A percentile compares a stretch with the other conserved stretches of the same genome.
Evolutionary conservation across 2,888 invertebrate species (phyloP).

Genomic region (Archips crataeganus): DNA sequence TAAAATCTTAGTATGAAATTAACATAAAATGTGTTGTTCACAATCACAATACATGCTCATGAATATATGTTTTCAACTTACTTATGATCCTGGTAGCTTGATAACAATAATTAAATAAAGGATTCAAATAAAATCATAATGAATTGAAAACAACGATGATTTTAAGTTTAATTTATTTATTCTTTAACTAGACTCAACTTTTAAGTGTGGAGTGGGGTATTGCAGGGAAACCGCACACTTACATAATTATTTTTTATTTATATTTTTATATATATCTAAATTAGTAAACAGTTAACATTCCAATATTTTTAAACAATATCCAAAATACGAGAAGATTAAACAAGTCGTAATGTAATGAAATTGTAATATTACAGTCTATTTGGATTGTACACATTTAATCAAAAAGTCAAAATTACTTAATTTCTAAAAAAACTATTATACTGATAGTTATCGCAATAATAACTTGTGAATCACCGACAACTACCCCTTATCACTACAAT

Average conservation of each 20-base stretch:
- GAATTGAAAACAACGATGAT: constrained; percentile 42
- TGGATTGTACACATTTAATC: constrained; percentile 81
- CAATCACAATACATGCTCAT: constrained; percentile 13
- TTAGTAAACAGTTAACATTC: constrained; percentile 80
- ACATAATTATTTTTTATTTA: constrained; percentile 51
- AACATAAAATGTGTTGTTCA: constrained; percentile 5
- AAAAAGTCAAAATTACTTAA: constrained; percentile 77
- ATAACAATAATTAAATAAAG: constrained; percentile 1
- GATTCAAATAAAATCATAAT: constrained; percentile 37
- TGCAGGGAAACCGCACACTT: constrained; percentile 75
- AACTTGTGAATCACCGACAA: constrained; percentile 59
- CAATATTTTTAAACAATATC: constrained; percentile 73
- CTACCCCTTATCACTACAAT: constrained; percentile 44
- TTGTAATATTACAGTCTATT: constrained; percentile 80
- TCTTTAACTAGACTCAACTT: constrained; percentile 77
- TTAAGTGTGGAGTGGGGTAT: constrained; percentile 69
- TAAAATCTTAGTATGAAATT: background rate
- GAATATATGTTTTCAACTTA: constrained; percentile 46
- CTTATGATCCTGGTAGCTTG: constrained; percentile 69
- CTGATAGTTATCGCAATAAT: constrained; percentile 74
- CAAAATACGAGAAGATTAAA: constrained; percentile 54
- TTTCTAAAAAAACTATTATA: constrained; percentile 55
- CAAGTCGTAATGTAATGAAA: constrained; percentile 60
- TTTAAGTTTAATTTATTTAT: constrained; percentile 66
- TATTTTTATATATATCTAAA: constrained; percentile 65